Evolutionary conservation across 2,797 vertebrate species (phyloP), one percentile per base, ranked within the genome.

Genomic region (Jordanella pulchra): DNA sequence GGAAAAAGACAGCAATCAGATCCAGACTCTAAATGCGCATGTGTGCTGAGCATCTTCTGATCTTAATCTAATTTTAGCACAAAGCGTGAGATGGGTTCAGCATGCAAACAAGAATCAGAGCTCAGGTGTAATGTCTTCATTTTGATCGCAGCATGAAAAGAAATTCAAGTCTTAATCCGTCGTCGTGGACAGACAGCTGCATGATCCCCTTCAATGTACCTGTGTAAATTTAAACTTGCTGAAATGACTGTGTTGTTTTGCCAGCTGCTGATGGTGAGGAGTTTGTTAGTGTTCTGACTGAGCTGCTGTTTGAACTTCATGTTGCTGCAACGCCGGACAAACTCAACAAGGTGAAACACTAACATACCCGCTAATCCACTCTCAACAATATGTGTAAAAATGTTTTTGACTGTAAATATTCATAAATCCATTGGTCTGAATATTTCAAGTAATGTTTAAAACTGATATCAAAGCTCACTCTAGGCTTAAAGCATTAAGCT

Each of bases 301-400:
- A 99, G 87, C 94, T 99, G 81, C 94, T 99, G 30, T 99, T 99
- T 91, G 97, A 99, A 84, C 92, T 99, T 76, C 98, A 99, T 2
- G 92, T 99, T 11, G 98, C 97, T 44, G 98, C 97, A 67, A 98
- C 98, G 0, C 98, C 98, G 64, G 97, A 99, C 92, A 99, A 98
- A 87, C 97, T 99, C 61, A 99, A 97, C 87, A 99, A 97, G 97
- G 98, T 98, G 72, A 87, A 54, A 17, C 71, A 32, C 56, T n/a
- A 13, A 51, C 9, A 53, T 65, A 48, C 44, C 65, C 17, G 68
- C 27, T 45, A 9, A n/a, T 14, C 39, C 35, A 44, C 60, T 44
- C n/a, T 25, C 3, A 25, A 13, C 4, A 13, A 32, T 60, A 39
- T 35, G 39, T 61, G 56, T 42, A 39, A n/a, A 5, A 23, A 14